Conservation (phyloP, 2,888 invertebrate genomes). For the Pristionchus japonicus region DNA sequence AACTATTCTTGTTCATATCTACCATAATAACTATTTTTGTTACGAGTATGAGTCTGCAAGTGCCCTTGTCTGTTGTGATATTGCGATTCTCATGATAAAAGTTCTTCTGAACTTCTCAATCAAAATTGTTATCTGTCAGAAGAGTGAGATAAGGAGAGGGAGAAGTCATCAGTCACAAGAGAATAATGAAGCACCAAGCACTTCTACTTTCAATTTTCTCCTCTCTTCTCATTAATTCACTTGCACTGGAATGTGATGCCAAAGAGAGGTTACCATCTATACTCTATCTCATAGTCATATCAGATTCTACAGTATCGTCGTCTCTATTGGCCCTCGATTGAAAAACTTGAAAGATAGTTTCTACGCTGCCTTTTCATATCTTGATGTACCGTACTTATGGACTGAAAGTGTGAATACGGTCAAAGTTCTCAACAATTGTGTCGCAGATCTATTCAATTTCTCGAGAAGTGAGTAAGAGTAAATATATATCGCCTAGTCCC, state of each 20-base stretch:
- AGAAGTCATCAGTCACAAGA: neutral
- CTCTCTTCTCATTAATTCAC: neutral
- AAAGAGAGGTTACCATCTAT: neutral
- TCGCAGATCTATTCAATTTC: neutral
- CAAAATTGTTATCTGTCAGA: neutral
- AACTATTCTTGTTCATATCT: neutral
- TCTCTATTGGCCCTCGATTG: neutral
- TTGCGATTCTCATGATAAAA: neutral
- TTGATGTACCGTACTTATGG: neutral
- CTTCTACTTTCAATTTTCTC: neutral
- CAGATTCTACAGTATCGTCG: neutral
- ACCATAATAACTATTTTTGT: neutral
- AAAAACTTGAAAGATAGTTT: neutral
- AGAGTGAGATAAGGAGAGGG: neutral
- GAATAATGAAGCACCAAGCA: neutral
- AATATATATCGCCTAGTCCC: neutral
- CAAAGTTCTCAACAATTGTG: neutral
- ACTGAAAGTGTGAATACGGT: neutral
- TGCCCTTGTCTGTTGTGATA: constrained; percentile 18
- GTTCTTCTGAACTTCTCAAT: neutral
- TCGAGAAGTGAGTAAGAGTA: neutral
- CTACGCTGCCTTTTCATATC: neutral
- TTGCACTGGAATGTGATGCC: neutral
- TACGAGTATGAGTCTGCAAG: constrained; percentile 37
- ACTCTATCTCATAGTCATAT: neutral